Evolutionary conservation across 2,888 invertebrate species (phyloP).

Genomic region (Strigamia maritima): DNA sequence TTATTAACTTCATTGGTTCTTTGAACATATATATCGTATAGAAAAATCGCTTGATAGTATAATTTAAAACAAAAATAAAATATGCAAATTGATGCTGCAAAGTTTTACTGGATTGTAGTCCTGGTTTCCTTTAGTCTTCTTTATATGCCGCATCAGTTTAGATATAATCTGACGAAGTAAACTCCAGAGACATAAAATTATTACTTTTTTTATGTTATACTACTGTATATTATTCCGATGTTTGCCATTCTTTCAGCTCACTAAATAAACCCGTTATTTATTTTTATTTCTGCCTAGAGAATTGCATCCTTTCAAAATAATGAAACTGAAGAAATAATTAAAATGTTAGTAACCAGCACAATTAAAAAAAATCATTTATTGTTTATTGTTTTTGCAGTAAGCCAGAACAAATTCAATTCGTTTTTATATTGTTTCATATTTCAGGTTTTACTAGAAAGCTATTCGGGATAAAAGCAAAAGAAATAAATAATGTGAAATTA

Average conservation of each 20-base stretch:
- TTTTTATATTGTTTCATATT: too few relatives aligned
- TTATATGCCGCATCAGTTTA: not conserved
- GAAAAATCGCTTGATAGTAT: too few relatives aligned
- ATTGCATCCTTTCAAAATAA: conserved; percentile 5
- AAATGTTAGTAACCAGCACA: too few relatives aligned
- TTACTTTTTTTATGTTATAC: not conserved
- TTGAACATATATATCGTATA: too few relatives aligned
- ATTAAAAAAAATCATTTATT: too few relatives aligned
- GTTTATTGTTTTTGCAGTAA: too few relatives aligned
- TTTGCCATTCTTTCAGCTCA: not conserved
- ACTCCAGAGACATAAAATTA: not conserved
- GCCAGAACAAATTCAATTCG: too few relatives aligned
- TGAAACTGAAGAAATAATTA: not conserved
- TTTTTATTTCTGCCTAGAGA: not conserved
- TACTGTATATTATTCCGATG: not conserved
- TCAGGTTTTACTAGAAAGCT: not conserved
- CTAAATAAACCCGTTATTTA: conserved; percentile 6
- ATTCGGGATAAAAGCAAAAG: not conserved
- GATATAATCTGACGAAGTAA: conserved; percentile 2
- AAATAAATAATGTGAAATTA: not conserved
- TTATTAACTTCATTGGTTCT: too few relatives aligned
- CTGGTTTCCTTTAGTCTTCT: too few relatives aligned
- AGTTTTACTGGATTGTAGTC: too few relatives aligned
- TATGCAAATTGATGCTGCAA: too few relatives aligned
- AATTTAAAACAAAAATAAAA: too few relatives aligned